A percentile compares a stretch with the other conserved stretches of the same genome.
phyloP scores from a whole-genome alignment of 2,888 invertebrate species.

The Caenorhabditis uteleia region DNA sequence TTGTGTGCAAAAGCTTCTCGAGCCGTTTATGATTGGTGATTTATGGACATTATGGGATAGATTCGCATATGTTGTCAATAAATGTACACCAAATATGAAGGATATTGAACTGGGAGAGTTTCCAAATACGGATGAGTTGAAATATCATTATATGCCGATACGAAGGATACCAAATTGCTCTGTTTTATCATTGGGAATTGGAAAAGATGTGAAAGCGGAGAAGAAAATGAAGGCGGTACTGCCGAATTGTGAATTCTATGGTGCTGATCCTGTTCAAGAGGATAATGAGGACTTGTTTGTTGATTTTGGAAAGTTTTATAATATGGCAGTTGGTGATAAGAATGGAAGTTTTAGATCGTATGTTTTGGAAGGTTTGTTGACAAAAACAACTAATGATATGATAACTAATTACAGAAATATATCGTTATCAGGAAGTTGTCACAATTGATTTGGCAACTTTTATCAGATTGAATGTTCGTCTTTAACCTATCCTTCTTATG shows the following conservation, averaged over 20 bases:
- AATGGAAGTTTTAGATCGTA: conserved; percentile 46
- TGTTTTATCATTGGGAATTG: conserved; percentile 47
- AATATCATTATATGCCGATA: conserved; percentile 44
- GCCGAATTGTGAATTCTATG: conserved; percentile 41
- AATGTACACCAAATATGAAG: conserved; percentile 27
- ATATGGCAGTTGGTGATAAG: conserved; percentile 44
- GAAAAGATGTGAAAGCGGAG: conserved; percentile 51
- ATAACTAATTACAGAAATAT: conserved; percentile 33
- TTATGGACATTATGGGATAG: conserved; percentile 23
- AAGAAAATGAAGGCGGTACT: conserved; percentile 36
- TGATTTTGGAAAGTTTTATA: conserved; percentile 44
- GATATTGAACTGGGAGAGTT: conserved; percentile 25
- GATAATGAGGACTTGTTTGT: conserved; percentile 41
- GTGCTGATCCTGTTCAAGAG: conserved; percentile 49
- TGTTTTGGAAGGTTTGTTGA: conserved; percentile 41
- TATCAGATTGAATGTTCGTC: conserved; percentile 30
- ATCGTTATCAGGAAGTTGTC: conserved; percentile 42
- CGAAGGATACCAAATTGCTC: conserved; percentile 21
- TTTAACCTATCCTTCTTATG: background rate
- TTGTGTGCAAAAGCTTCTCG: conserved; percentile 24
- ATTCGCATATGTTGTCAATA: conserved; percentile 43
- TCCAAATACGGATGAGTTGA: conserved; percentile 45
- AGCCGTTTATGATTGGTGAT: conserved; percentile 12
- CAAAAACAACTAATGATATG: background rate
- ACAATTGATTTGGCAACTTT: conserved; percentile 44